These are phyloP conservation scores for Oconnorella tubifera DNA, from an alignment of 2,888 invertebrate species.

Conservation along the genomic window DNA sequence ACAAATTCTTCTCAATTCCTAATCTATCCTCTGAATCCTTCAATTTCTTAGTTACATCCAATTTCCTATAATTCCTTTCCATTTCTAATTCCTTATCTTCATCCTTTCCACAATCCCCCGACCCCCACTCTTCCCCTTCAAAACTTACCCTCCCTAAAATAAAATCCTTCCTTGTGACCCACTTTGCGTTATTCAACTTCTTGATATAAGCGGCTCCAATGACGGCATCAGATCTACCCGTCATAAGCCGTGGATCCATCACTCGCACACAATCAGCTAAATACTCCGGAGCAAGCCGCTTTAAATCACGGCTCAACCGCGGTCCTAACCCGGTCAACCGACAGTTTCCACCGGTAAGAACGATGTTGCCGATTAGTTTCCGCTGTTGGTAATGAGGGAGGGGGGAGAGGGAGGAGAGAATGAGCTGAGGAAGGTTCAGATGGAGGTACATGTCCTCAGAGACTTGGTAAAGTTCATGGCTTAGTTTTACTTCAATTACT, in stretches of 20 bases:
- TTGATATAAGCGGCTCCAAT: conserved; percentile 25
- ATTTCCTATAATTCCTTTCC: too few relatives aligned
- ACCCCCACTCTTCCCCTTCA: background rate
- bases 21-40: too few relatives aligned
- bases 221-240: conserved; percentile 25
- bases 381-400: conserved; percentile 3
- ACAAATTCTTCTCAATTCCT: too few relatives aligned
- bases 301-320: conserved; percentile 21
- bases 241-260: conserved; percentile 23
- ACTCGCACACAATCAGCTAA: conserved; percentile 5
- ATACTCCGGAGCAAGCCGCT: conserved; percentile 8
- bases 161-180: conserved; percentile 22
- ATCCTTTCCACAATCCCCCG: background rate
- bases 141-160: background rate
- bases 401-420: conserved; percentile 11
- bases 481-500: conserved; percentile 11
- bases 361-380: conserved; percentile 22
- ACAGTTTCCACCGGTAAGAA: conserved; percentile 27
- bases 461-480: conserved; percentile 23
- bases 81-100: too few relatives aligned
- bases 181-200: conserved; percentile 18
- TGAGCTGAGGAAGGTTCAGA: conserved; percentile 19
- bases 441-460: conserved; percentile 26
- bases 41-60: too few relatives aligned
- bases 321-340: conserved; percentile 18